phyloP scores from a whole-genome alignment of 2,888 invertebrate species.

The Epistrophella euchroma region DNA sequence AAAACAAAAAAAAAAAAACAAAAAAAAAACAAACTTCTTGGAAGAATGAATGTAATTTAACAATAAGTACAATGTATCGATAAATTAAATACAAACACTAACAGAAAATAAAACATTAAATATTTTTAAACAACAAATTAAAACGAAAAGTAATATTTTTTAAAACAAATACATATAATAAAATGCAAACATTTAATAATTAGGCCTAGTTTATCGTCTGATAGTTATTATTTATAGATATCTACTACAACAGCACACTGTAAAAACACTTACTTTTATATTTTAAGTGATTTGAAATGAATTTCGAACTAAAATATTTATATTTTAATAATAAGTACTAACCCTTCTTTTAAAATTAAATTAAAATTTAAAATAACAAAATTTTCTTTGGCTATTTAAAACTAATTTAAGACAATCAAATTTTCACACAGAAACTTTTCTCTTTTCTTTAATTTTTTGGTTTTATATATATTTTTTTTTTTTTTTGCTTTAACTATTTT shows the following conservation, averaged over 20 bases:
- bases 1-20: no score
- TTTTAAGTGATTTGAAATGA: neutral
- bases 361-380: neutral
- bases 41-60: slow-evolving; percentile 17
- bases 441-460: slow-evolving; percentile 32
- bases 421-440: slow-evolving; percentile 16
- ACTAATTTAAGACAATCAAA: neutral
- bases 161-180: slow-evolving; percentile 2
- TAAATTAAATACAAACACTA: slow-evolving; percentile 15
- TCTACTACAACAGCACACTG: slow-evolving; percentile 8
- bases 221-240: neutral
- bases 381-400: slow-evolving; percentile 16
- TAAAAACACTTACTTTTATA: neutral
- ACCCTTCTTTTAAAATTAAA: slow-evolving; percentile 6
- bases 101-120: slow-evolving; percentile 12
- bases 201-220: neutral
- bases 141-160: neutral
- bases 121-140: slow-evolving; percentile 7
- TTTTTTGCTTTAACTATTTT: slow-evolving; percentile 41
- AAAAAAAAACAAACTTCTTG: neutral
- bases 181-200: slow-evolving; percentile 15
- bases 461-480: no score
- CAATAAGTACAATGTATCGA: slow-evolving; percentile 17
- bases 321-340: slow-evolving; percentile 42
- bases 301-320: neutral